Base-by-base conservation (phyloP, 2,797 vertebrate species). In the Dendrocincla fuliginosa region DNA sequence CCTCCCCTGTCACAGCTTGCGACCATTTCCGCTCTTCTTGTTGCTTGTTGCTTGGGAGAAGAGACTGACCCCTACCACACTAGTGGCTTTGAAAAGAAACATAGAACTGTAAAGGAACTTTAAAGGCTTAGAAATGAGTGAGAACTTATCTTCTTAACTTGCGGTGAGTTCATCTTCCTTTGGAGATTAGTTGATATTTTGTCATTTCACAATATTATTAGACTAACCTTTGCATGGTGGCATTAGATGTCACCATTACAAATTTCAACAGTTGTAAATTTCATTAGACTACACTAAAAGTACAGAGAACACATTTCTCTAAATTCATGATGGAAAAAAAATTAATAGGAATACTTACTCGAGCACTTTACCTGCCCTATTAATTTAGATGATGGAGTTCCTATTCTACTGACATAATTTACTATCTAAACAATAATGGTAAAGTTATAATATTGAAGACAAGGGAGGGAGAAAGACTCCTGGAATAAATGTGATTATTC, bases 381-480 rank as follows among this genome's bases (percentile, higher is more conserved):
- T 61, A 22, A 6, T 75, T 75, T 49, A 41, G 57, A 67, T 53
- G 42, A 25, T 30, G 16, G 16, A 81, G 16, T 69, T 46, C 12
- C 35, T 53, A 35, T 52, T 74, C 23, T 70, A 32, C 27, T 69
- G 65, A 44, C 10, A 16, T 18, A 78, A 61, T 33, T 78, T 53
- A 3, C 11, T 53, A 13, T 22, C 13, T 50, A 63, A 85, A 82
- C 49, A 85, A 53, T 49, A 67, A 49, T 30, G 13, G 0, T 53
- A 59, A 81, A 69, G 13, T 19, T 46, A 70, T 0, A 53, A 28
- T 84, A 35, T 7, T 67, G 32, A 67, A 78, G 22, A 50, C 46
- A 68, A 50, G 4, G 2, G 4, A 14, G 3, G 5, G 2, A 5
- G n/a, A 15, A 16, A 39, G 1, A 49, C 10, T 52, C 4, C 27